Evolutionary conservation across 2,113 vertebrate species (phyloP).

Genomic region (Opisthocomus hoazin): DNA sequence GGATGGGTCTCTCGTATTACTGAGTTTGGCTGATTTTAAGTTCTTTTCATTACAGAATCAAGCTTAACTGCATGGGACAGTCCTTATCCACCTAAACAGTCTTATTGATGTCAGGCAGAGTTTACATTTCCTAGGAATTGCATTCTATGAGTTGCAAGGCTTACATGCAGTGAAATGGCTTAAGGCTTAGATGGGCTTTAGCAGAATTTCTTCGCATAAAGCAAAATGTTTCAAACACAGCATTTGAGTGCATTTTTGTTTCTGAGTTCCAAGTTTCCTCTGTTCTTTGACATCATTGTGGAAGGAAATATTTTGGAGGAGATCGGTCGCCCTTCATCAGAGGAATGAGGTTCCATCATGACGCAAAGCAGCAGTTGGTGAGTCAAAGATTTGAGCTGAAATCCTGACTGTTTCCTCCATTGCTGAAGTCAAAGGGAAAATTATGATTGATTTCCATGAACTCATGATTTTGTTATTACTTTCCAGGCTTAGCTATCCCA

Average conservation of each 20-base stretch:
- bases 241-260: background rate
- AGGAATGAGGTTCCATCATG: fast-evolving
- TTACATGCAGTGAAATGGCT: background rate
- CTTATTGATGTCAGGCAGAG: background rate
- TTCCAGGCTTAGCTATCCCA: background rate
- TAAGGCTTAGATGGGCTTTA: background rate
- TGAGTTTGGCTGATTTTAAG: background rate
- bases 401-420: background rate
- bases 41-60: background rate
- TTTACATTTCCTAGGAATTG: background rate
- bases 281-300: background rate
- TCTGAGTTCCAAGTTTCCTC: background rate
- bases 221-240: background rate
- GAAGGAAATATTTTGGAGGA: background rate
- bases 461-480: background rate
- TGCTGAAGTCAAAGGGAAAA: background rate
- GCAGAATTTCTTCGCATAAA: background rate
- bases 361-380: background rate
- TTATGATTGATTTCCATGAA: background rate
- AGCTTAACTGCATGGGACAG: background rate
- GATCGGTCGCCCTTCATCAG: background rate
- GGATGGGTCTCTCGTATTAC: background rate
- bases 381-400: background rate
- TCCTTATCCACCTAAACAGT: background rate
- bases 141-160: background rate